A percentile compares a stretch with the other conserved stretches of the same genome.
Conservation (phyloP, 2,888 invertebrate genomes). For the Andrena camellia region DNA sequence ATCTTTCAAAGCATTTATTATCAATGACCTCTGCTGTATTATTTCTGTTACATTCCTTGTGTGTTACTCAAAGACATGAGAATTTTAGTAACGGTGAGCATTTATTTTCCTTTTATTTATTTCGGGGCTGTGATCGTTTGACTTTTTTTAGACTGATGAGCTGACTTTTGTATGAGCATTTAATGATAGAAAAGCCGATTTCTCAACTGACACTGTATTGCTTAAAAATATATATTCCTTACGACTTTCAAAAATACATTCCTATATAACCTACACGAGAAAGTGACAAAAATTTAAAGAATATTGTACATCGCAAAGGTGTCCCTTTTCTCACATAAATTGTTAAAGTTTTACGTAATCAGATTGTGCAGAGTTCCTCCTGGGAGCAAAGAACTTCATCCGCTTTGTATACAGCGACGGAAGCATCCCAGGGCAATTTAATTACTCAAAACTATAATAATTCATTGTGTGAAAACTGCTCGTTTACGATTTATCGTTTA, state of each 20-base stretch:
- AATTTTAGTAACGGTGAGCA: too few relatives aligned
- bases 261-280: background rate
- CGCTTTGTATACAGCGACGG: background rate
- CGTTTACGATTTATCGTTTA: background rate
- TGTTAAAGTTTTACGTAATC: background rate
- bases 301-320: background rate
- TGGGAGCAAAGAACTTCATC: background rate
- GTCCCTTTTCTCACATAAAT: background rate
- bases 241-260: background rate
- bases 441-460: background rate
- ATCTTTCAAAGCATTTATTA: too few relatives aligned
- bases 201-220: too few relatives aligned
- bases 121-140: too few relatives aligned
- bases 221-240: too few relatives aligned
- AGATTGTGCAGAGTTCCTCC: background rate
- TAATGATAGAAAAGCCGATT: too few relatives aligned
- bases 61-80: too few relatives aligned
- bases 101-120: too few relatives aligned
- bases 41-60: too few relatives aligned
- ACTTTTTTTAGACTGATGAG: too few relatives aligned
- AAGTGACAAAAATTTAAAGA: background rate
- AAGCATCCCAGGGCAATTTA: background rate
- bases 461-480: background rate
- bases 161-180: too few relatives aligned
- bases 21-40: too few relatives aligned